Evolutionary conservation across 2,888 invertebrate genomes (phyloP), one percentile per base, ranked within the genome.

Genomic region (Taphrorychus bicolor): DNA sequence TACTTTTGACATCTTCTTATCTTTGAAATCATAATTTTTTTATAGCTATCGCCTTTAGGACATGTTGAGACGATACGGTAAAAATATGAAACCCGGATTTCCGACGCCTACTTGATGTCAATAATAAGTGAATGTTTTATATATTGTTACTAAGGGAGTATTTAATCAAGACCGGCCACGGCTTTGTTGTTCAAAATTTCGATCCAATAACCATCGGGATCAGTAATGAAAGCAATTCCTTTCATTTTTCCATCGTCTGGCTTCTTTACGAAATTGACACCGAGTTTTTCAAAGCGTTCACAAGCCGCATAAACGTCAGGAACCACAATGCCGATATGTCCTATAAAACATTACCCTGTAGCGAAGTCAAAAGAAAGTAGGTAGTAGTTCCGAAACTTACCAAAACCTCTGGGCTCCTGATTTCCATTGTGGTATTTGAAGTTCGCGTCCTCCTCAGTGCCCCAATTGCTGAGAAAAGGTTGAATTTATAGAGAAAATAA

Each of bases 171-270:
- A 32, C 7, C 40, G 2, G 62, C 53, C 1, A 59, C 57, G 17
- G 52, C 51, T 40, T 62, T 67, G 23, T 63, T 62, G 60, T 77
- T 77, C 45, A 78, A 75, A 53, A 78, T 78, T 70, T 97, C 97
- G 76, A 97, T 96, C 96, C 96, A 96, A 79, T 97, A 97, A 23
- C 95, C 97, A 80, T 97, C 97, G 0, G 97, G 97, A 81, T 97
- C 97, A 75, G 94, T 92, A 66, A 97, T 94, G 80, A 97, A 97
- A 1, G 97, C 97, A 52, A 97, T 83, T 0, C 95, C 95, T 81
- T 93, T 95, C 95, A 97, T 96, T 80, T 92, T 94, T 0, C 95
- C 95, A 75, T 95, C 97, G 76, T 92, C 89, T 0, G 95, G 96
- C 72, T 88, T 90, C 80, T 97, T 98, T 1, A 95, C 86, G 81